These are phyloP conservation scores for Picus viridis DNA, from an alignment of 2,797 vertebrate genomes.

Conservation along the genomic window DNA sequence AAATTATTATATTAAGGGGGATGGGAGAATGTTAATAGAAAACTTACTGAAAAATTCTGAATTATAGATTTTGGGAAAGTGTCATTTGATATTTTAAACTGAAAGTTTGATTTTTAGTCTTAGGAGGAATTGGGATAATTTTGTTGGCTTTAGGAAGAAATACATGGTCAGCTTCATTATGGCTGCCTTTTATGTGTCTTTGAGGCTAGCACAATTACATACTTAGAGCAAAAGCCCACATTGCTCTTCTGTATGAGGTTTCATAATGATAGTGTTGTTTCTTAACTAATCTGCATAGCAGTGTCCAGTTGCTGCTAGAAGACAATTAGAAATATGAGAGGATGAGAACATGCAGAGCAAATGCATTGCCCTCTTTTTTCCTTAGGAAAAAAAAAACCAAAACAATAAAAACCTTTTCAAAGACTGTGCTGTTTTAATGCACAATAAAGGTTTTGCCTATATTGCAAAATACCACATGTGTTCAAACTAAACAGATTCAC, in stretches of 20 bases:
- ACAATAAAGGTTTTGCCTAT: not conserved
- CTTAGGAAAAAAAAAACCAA: too few species aligned
- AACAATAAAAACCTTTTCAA: not conserved
- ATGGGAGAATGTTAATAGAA: slow-evolving; percentile 69
- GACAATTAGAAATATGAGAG: slow-evolving; percentile 58
- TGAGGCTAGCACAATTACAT: slow-evolving; percentile 42
- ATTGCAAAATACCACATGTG: not conserved
- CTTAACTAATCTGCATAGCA: slow-evolving; percentile 38
- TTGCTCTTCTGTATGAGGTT: slow-evolving; percentile 50
- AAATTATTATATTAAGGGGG: slow-evolving; percentile 72
- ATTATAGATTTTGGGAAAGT: slow-evolving; percentile 64
- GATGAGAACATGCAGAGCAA: slow-evolving; percentile 26
- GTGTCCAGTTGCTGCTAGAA: slow-evolving; percentile 18
- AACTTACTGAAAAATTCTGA: slow-evolving; percentile 72
- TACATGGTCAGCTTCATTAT: slow-evolving; percentile 56
- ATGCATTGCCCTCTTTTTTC: not conserved
- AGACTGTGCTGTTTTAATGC: not conserved
- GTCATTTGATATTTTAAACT: slow-evolving; percentile 50
- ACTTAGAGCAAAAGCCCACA: slow-evolving; percentile 37
- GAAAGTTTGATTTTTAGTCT: slow-evolving; percentile 56
- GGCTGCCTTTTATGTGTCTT: slow-evolving; percentile 58
- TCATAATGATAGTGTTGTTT: slow-evolving; percentile 46
- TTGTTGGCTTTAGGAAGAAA: slow-evolving; percentile 48
- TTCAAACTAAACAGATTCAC: not conserved
- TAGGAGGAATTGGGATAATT: slow-evolving; percentile 65